A percentile compares a stretch with the other conserved stretches of the same genome.
Evolutionary conservation across 2,797 vertebrate species (phyloP).

Genomic region (Gymnoscopelus microlampas): DNA sequence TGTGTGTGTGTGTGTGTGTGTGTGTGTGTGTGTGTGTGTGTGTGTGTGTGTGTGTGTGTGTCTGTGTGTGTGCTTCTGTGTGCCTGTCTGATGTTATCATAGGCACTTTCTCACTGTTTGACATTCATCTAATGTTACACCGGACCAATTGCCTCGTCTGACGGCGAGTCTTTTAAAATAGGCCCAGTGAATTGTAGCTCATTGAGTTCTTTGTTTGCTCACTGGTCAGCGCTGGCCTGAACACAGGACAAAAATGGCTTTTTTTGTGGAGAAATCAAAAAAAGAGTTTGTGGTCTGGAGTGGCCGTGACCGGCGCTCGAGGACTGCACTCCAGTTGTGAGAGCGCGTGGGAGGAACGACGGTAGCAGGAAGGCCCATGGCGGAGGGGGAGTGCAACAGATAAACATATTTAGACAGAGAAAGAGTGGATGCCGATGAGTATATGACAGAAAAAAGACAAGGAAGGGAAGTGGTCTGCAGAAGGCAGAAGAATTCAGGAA

Average conservation of each 20-base stretch:
- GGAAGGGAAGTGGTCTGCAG: neutral
- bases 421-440: neutral
- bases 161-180: constrained; percentile 15
- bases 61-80: neutral
- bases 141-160: constrained; percentile 5
- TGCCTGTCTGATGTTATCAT: constrained; percentile 54
- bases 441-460: neutral
- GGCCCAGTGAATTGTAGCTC: constrained; percentile 38
- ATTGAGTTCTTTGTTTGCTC: constrained; percentile 51
- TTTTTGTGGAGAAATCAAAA: constrained; percentile 41
- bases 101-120: constrained; percentile 62
- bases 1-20: constrained; percentile 20
- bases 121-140: constrained; percentile 19
- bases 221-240: constrained; percentile 53
- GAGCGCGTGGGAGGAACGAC: constrained; percentile 59
- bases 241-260: constrained; percentile 33
- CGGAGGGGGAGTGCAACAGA: constrained; percentile 48
- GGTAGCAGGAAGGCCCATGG: constrained; percentile 21
- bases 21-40: constrained; percentile 12
- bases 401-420: constrained; percentile 5
- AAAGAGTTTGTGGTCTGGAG: constrained; percentile 56
- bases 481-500: neutral
- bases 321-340: constrained; percentile 52
- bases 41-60: constrained; percentile 7
- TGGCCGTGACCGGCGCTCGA: constrained; percentile 44